Evolutionary conservation across 2,113 vertebrate species (phyloP).

Genomic region (Nansenia antarctica): DNA sequence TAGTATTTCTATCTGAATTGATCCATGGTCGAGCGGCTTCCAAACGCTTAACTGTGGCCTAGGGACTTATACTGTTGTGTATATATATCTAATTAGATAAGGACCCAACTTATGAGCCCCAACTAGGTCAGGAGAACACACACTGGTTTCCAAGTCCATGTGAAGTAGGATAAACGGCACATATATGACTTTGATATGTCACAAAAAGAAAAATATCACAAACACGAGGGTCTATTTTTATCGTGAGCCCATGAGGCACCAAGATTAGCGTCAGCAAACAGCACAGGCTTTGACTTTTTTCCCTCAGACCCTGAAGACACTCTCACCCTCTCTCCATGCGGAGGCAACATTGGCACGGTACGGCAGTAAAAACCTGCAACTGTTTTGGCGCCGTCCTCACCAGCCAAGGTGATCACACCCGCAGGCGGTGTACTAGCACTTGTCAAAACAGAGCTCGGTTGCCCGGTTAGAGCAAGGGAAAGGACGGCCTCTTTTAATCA

Average conservation of each 20-base stretch:
- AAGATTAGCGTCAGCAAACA: slow-evolving; percentile 43
- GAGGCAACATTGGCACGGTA: slow-evolving; percentile 38
- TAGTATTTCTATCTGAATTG: slow-evolving; percentile 19
- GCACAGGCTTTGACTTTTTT: slow-evolving; percentile 41
- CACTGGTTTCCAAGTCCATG: slow-evolving; percentile 35
- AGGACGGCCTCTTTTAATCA: slow-evolving; percentile 48
- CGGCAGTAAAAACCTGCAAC: slow-evolving; percentile 45
- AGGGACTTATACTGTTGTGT: no score
- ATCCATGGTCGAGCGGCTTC: neutral
- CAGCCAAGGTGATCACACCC: slow-evolving; percentile 63
- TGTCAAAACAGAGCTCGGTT: slow-evolving; percentile 52
- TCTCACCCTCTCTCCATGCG: neutral
- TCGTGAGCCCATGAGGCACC: slow-evolving; percentile 44
- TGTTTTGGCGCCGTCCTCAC: slow-evolving; percentile 41
- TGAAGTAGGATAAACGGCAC: slow-evolving; percentile 39
- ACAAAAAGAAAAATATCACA: slow-evolving; percentile 41
- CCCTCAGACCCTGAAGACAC: slow-evolving; percentile 32
- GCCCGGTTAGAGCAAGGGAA: slow-evolving; percentile 20
- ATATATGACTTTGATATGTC: slow-evolving; percentile 58
- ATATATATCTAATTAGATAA: neutral
- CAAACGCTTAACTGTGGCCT: slow-evolving; percentile 8
- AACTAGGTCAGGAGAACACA: slow-evolving; percentile 32
- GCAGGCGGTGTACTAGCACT: slow-evolving; percentile 50
- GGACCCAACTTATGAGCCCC: slow-evolving; percentile 31
- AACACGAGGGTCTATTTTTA: slow-evolving; percentile 45